Evolutionary conservation across 2,888 invertebrate species (phyloP), one percentile per base, ranked within the genome.

Genomic region (Dione vanillae): DNA sequence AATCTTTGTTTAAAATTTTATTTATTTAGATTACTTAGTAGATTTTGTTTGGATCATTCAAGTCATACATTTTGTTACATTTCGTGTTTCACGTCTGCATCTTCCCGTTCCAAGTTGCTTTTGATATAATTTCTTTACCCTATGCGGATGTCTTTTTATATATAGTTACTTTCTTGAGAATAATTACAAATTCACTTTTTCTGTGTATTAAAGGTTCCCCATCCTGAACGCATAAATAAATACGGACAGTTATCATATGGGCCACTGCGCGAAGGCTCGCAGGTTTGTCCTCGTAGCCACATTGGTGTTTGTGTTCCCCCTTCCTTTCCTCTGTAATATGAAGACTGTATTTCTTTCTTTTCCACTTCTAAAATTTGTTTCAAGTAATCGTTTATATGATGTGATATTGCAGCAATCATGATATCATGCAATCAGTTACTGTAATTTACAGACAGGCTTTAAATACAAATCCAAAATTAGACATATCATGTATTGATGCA

Each of bases 161-260:
- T 80, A 76, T 85, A 67, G 67, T 61, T 10, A 69, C 51, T 16
- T 74, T 69, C 77, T 76, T 77, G 75, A 77, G 78, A 73, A 76
- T 82, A 80, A 82, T 86, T 73, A 85, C 86, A 85, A 87, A 91
- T 84, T 89, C 88, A 83, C 87, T 89, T 89, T 90, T 85, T 94
- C 94, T 94, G 90, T 94, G 94, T 94, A 94, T 94, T 94, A 89
- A 95, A 95, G 95, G 95, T 95, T 90, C 94, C 94, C 90, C 94
- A 94, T 91, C 94, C 94, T 90, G 94, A 94, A 92, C 92, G 94
- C 92, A 90, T 93, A 84, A 93, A 91, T 93, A 94, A 94, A 93
- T 93, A 92, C 87, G 92, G 94, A 93, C 95, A 95, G 94, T 94
- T 95, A 93, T 93, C 94, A 94, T 94, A 94, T 94, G 94, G 95